Percentiles rank a stretch among this genome's conserved stretches.
Conservation (phyloP, 64 coral and sea anemone species). For the Montipora capricornis region DNA sequence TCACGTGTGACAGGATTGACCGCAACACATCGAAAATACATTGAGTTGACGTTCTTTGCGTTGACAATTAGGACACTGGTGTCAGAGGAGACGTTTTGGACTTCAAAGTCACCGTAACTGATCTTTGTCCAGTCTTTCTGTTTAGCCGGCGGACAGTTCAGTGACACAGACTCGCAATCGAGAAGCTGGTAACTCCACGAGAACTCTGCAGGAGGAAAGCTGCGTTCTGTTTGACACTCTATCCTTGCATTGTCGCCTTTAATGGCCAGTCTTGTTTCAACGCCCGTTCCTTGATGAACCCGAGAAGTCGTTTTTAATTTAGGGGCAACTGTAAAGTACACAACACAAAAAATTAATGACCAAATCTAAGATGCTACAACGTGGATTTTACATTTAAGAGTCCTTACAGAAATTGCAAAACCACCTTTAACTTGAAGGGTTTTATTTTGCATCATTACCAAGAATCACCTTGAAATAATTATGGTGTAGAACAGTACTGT, state of each 20-base stretch:
- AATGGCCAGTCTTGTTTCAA: not conserved
- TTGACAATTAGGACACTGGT: not conserved
- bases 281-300: not conserved
- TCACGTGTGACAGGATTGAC: not conserved
- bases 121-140: not conserved
- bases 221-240: slow-evolving; percentile 20
- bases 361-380: no score
- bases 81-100: not conserved
- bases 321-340: slow-evolving; percentile 1
- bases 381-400: no score
- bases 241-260: not conserved
- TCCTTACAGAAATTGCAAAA: no score
- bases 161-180: not conserved
- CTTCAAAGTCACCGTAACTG: not conserved
- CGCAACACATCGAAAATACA: slow-evolving; percentile 24
- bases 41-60: not conserved
- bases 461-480: no score
- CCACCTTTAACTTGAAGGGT: no score
- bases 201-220: slow-evolving; percentile 21
- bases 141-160: not conserved
- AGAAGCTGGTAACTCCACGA: not conserved
- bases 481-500: no score
- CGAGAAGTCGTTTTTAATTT: not conserved
- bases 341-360: not conserved
- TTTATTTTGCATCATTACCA: no score